phyloP scores from a whole-genome alignment of 2,888 invertebrate species.

The Elmis aenea region DNA sequence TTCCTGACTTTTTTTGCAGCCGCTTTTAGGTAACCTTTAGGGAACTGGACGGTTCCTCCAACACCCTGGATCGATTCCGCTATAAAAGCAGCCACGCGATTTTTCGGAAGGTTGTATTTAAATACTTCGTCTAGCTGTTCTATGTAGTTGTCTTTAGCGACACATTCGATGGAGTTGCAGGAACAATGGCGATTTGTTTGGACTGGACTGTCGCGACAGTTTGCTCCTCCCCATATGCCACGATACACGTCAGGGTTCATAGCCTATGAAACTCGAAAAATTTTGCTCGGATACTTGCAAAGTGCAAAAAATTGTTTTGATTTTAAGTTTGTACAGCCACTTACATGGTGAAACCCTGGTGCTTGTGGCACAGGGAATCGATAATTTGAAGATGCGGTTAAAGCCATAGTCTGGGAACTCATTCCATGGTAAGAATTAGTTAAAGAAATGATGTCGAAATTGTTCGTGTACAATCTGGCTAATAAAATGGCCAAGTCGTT shows the following conservation, averaged over 20 bases:
- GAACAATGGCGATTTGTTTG: constrained; percentile 65
- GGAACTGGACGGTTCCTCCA: constrained; percentile 89
- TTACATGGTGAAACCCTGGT: constrained; percentile 74
- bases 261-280: constrained; percentile 50
- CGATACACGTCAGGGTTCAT: constrained; percentile 89
- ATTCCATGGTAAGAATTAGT: constrained; percentile 91
- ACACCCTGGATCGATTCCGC: constrained; percentile 96
- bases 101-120: constrained; percentile 70
- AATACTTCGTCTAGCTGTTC: constrained; percentile 77
- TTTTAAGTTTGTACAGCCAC: constrained; percentile 26
- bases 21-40: constrained; percentile 77
- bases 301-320: no score
- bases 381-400: constrained; percentile 72
- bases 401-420: constrained; percentile 76
- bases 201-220: constrained; percentile 82
- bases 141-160: constrained; percentile 74
- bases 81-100: constrained; percentile 81
- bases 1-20: constrained; percentile 73
- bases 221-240: constrained; percentile 85
- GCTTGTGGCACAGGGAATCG: constrained; percentile 67
- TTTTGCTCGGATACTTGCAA: no score
- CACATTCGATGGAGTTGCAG: constrained; percentile 59
- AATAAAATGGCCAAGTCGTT: constrained; percentile 90
- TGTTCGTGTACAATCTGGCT: constrained; percentile 79
- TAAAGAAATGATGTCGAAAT: constrained; percentile 79